Conservation (phyloP, 2,113 vertebrate species). For the Podiceps cristatus region DNA sequence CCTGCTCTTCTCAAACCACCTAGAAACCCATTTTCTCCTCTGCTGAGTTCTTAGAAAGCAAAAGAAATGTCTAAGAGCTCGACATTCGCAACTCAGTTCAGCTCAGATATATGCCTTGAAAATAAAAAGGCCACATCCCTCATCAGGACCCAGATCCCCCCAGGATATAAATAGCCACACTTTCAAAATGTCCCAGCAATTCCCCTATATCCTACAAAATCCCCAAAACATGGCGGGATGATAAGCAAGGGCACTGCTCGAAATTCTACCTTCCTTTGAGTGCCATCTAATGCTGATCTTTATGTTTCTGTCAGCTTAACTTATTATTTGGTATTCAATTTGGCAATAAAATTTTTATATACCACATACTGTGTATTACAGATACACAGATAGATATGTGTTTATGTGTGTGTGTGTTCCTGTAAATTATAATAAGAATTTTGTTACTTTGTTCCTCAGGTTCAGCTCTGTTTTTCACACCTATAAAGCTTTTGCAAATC, state of each 20-base stretch:
- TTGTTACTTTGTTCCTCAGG: not conserved
- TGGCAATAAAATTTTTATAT: conserved; percentile 49
- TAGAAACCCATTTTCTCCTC: conserved; percentile 20
- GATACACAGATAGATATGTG: not conserved
- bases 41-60: not conserved
- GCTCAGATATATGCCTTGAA: not conserved
- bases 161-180: not conserved
- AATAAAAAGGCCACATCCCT: not conserved
- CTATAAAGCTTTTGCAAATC: conserved; percentile 11
- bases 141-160: not conserved
- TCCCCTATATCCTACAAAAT: not conserved
- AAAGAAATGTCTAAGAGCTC: not conserved
- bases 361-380: conserved; percentile 1
- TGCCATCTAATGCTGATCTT: conserved; percentile 14
- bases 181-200: not conserved
- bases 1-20: not conserved
- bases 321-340: conserved; percentile 59
- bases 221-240: not conserved
- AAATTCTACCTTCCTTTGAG: conserved; percentile 46
- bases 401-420: conserved; percentile 17
- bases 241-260: not conserved
- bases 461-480: not conserved
- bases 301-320: conserved; percentile 54
- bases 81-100: not conserved
- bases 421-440: conserved; percentile 30